These are phyloP conservation scores for Lepidonotus clava DNA, from an alignment of 2,888 invertebrate species.

Conservation along the genomic window DNA sequence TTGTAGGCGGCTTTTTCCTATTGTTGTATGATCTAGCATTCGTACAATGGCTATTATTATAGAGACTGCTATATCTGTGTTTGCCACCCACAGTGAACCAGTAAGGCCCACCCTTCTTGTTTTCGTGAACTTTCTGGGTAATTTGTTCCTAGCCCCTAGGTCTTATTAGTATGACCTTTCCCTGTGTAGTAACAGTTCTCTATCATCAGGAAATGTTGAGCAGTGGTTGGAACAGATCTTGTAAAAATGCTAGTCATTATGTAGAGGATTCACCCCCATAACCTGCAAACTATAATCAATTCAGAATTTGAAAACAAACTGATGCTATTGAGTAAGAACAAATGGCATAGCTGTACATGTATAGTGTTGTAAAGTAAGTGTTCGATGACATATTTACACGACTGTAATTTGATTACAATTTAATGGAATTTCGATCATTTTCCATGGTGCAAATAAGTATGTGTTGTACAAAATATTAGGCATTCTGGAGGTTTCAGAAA, in stretches of 20 bases:
- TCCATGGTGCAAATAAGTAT: conserved; percentile 34
- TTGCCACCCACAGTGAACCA: not conserved
- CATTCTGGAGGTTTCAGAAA: not conserved
- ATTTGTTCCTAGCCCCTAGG: conserved; percentile 1
- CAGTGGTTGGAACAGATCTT: not conserved
- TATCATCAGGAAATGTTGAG: not conserved
- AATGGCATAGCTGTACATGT: not conserved
- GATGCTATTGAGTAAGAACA: conserved; percentile 13
- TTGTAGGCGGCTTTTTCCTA: conserved; percentile 21
- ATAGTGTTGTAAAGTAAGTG: conserved; percentile 34
- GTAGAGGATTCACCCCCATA: conserved; percentile 12
- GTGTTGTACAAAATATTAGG: not conserved
- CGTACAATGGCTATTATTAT: conserved; percentile 21
- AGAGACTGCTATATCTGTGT: conserved; percentile 34
- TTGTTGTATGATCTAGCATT: conserved; percentile 28
- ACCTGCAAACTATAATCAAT: conserved; percentile 12
- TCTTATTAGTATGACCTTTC: not conserved
- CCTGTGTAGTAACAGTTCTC: not conserved
- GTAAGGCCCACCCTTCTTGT: not conserved
- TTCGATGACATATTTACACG: conserved; percentile 8
- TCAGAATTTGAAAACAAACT: not conserved
- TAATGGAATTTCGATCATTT: conserved; percentile 26
- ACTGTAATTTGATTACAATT: conserved; percentile 35
- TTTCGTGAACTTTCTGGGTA: not conserved
- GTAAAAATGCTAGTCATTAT: not conserved